A percentile compares a stretch with the other conserved stretches of the same genome.
These are phyloP conservation scores for Lerista edwardsae DNA, from an alignment of 2,797 vertebrate genomes.

Conservation along the genomic window DNA sequence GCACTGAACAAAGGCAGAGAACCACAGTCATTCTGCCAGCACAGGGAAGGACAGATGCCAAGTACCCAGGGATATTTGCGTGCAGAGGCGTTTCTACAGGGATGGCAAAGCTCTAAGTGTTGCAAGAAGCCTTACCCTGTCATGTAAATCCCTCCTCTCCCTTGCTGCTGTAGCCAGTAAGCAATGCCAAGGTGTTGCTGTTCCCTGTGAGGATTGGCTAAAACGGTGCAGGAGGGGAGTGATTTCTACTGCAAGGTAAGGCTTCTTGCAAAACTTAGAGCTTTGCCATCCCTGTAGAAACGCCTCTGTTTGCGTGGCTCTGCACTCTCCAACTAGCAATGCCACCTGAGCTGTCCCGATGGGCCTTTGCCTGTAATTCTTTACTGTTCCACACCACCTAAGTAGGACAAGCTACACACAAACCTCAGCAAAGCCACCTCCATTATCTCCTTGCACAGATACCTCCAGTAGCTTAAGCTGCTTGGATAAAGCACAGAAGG, in stretches of 20 bases:
- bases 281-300: no score
- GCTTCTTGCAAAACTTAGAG: no score
- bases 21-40: conserved; percentile 5
- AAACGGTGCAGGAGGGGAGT: no score
- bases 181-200: no score
- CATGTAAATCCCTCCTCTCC: no score
- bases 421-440: not conserved
- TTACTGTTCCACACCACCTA: not conserved
- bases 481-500: not conserved
- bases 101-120: no score
- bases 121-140: no score
- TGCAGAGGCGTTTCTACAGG: no score
- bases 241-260: no score
- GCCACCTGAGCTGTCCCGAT: not conserved
- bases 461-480: not conserved
- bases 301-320: no score
- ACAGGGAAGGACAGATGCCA: not conserved
- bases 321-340: not conserved
- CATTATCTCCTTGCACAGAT: not conserved
- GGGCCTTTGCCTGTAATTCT: not conserved
- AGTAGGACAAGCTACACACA: not conserved
- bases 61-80: not conserved
- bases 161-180: no score
- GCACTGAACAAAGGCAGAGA: conserved; percentile 18
- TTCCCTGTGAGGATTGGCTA: no score